Percentiles rank a stretch among this genome's conserved stretches.
Conservation (phyloP, 2,113 vertebrate species). For the Dromaius novaehollandiae region DNA sequence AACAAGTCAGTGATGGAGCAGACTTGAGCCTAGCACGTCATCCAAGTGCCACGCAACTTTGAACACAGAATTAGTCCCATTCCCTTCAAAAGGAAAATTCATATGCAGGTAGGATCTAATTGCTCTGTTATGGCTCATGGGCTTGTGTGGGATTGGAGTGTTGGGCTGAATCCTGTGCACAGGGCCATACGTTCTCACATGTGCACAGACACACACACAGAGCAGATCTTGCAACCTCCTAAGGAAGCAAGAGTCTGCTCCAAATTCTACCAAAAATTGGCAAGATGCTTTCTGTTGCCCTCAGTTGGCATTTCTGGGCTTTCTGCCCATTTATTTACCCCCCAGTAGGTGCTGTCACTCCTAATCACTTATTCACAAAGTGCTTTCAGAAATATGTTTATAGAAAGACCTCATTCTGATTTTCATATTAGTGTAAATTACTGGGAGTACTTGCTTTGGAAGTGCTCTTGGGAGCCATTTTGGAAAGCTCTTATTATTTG, state of each 20-base stretch:
- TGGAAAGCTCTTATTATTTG: slow-evolving; percentile 64
- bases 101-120: neutral
- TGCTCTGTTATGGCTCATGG: neutral
- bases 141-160: fast-evolving
- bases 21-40: neutral
- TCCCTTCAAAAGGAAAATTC: neutral
- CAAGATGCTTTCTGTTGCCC: neutral
- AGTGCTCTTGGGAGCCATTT: slow-evolving; percentile 59
- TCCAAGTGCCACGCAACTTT: neutral
- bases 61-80: fast-evolving
- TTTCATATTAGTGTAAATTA: slow-evolving; percentile 60
- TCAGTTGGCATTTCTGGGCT: neutral
- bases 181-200: fast-evolving
- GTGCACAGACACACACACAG: fast-evolving
- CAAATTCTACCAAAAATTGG: neutral
- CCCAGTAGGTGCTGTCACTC: neutral
- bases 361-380: slow-evolving; percentile 21
- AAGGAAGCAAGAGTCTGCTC: neutral
- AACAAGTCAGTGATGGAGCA: neutral
- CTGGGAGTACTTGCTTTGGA: slow-evolving; percentile 40
- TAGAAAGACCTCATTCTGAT: slow-evolving; percentile 50
- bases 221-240: neutral
- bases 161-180: fast-evolving
- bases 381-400: slow-evolving; percentile 49
- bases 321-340: neutral